These are phyloP conservation scores for Podarcis cretensis DNA, from an alignment of 2,113 vertebrate species.

Conservation along the genomic window DNA sequence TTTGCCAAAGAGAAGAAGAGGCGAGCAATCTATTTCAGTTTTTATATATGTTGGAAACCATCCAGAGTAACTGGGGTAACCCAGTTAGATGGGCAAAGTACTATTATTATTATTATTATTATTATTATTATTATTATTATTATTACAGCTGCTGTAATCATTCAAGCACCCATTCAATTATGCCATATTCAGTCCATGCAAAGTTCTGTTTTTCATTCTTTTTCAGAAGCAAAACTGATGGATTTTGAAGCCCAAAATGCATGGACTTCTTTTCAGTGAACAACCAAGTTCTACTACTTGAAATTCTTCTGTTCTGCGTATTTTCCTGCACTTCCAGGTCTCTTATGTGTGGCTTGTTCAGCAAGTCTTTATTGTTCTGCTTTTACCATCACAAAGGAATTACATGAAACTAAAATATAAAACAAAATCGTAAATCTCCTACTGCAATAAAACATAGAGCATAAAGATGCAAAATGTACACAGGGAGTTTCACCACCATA, in stretches of 20 bases:
- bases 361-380: slow-evolving; percentile 9
- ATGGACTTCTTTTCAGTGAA: not conserved
- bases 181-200: not conserved
- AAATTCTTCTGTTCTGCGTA: not conserved
- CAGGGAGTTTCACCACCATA: not conserved
- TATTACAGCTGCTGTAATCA: not conserved
- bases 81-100: too few relatives aligned
- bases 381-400: slow-evolving; percentile 15
- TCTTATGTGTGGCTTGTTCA: slow-evolving; percentile 5
- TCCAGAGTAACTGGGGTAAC: too few relatives aligned
- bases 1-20: too few relatives aligned
- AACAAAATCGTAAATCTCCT: slow-evolving; percentile 8
- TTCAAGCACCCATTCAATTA: not conserved
- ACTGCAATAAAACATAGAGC: not conserved
- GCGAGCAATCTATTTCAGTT: too few relatives aligned
- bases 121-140: too few relatives aligned
- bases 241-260: not conserved
- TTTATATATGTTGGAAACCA: too few relatives aligned
- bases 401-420: slow-evolving; percentile 19
- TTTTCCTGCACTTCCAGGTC: not conserved
- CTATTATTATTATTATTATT: too few relatives aligned
- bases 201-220: not conserved
- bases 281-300: not conserved
- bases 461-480: slow-evolving; percentile 5
- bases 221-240: not conserved